Conservation (phyloP, 2,888 invertebrate genomes). For the Leptinotarsa juncta region DNA sequence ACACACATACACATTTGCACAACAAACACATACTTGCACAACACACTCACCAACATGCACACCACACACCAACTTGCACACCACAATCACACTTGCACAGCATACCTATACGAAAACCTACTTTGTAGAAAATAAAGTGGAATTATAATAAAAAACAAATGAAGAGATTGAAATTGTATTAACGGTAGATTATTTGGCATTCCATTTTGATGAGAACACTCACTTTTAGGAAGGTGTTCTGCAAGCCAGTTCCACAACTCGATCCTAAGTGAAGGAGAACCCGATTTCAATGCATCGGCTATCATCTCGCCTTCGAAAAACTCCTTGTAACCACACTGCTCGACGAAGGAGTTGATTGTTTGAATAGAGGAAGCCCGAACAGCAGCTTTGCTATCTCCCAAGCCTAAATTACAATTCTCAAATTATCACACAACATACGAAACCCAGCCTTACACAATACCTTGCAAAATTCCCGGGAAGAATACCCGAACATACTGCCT, state of each 20-base stretch:
- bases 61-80: too few species aligned
- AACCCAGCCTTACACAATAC: conserved; percentile 61
- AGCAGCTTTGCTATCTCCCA: conserved; percentile 81
- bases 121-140: too few species aligned
- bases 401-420: conserved; percentile 60
- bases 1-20: too few species aligned
- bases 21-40: too few species aligned
- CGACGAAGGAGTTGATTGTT: conserved; percentile 89
- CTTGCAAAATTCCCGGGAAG: conserved; percentile 89
- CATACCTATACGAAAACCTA: too few species aligned
- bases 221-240: conserved; percentile 81
- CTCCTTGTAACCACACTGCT: conserved; percentile 82
- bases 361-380: conserved; percentile 83
- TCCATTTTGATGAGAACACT: conserved; percentile 25
- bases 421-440: background rate
- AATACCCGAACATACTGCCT: conserved; percentile 83
- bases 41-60: too few species aligned
- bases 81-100: too few species aligned
- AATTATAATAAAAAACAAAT: too few species aligned
- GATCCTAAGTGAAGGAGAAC: conserved; percentile 84
- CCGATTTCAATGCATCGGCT: conserved; percentile 84
- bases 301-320: conserved; percentile 92
- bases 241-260: conserved; percentile 90
- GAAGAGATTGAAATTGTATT: too few species aligned
- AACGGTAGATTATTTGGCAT: too few species aligned